Percentiles rank a stretch among this genome's conserved stretches.
phyloP scores from a whole-genome alignment of 1,140 invertebrate genomes.

The Eumaeus atala region DNA sequence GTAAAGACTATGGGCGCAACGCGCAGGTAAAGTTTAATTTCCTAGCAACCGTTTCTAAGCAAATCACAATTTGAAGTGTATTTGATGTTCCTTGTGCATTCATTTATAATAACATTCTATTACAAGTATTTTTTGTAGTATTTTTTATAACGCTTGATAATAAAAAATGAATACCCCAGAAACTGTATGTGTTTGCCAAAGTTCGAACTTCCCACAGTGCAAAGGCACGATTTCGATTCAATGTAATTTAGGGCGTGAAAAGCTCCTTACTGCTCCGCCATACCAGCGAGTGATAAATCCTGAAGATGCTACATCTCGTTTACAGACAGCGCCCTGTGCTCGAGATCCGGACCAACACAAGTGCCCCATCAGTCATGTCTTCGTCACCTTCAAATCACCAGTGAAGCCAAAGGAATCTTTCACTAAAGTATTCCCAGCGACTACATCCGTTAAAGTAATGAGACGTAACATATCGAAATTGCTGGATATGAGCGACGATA shows the following conservation, averaged over 20 bases:
- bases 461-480: conserved; percentile 63
- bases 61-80: conserved; percentile 26
- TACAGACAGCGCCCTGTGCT: conserved; percentile 48
- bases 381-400: conserved; percentile 56
- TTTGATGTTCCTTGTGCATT: conserved; percentile 17
- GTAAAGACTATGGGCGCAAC: too few relatives aligned
- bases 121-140: background rate
- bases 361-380: conserved; percentile 55
- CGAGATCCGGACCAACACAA: conserved; percentile 50
- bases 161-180: conserved; percentile 32
- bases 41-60: conserved; percentile 42
- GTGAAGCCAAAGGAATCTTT: conserved; percentile 51
- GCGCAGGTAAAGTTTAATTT: conserved; percentile 9
- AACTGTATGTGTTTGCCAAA: too few relatives aligned
- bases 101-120: background rate
- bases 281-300: conserved; percentile 32
- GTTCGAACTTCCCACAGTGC: conserved; percentile 37
- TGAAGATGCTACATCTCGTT: conserved; percentile 36
- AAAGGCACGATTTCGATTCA: conserved; percentile 49
- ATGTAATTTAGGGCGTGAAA: conserved; percentile 61
- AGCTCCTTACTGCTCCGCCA: conserved; percentile 58
- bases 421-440: conserved; percentile 61
- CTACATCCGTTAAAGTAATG: conserved; percentile 57
- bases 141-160: background rate
- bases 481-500: conserved; percentile 50